Percentiles rank a stretch among this genome's conserved stretches.
Conservation (phyloP, 2,797 vertebrate genomes). For the Xerus rutilus region DNA sequence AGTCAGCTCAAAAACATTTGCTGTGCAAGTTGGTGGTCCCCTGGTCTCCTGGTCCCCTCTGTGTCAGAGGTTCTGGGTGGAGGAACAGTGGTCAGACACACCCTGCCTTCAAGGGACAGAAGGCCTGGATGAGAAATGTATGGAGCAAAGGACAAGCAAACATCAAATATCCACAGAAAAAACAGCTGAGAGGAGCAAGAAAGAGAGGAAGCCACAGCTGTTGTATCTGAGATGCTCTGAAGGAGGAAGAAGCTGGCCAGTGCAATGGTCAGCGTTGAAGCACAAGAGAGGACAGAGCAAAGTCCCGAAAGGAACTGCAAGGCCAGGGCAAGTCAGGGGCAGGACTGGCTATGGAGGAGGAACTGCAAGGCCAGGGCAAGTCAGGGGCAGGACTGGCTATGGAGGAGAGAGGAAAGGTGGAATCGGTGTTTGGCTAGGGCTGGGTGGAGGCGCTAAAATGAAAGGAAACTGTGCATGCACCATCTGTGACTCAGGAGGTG, state of each 20-base stretch:
- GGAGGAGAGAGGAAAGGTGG: not conserved
- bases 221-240: not conserved
- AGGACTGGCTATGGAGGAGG: not conserved
- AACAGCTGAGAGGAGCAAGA: not conserved
- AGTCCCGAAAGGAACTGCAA: not conserved
- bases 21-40: too few relatives aligned
- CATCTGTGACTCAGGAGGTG: not conserved
- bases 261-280: not conserved
- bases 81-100: not conserved
- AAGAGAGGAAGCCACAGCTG: not conserved
- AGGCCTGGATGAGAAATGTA: not conserved
- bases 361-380: not conserved
- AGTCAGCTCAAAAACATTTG: not conserved
- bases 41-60: not conserved
- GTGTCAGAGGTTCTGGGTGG: not conserved
- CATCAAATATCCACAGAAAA: not conserved
- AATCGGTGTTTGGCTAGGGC: not conserved
- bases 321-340: not conserved
- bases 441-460: not conserved
- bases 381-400: too few relatives aligned
- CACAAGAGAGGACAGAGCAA: not conserved
- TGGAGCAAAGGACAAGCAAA: not conserved
- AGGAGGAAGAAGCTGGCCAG: not conserved
- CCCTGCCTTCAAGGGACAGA: not conserved
- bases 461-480: not conserved